Percentiles rank a stretch among this genome's conserved stretches.
These are phyloP conservation scores for Oncorhynchus masou DNA, from an alignment of 2,113 vertebrate genomes.

Conservation along the genomic window DNA sequence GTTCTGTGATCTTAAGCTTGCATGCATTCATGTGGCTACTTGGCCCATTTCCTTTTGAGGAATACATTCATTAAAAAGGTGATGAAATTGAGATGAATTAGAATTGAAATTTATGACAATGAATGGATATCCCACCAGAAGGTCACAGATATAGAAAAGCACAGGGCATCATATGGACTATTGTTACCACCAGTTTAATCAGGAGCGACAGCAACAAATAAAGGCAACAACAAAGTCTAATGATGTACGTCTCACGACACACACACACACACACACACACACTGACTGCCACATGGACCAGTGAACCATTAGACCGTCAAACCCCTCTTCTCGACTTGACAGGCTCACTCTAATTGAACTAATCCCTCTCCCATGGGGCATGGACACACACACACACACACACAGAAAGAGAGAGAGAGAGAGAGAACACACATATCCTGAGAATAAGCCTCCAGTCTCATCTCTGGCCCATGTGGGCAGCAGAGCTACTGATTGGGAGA, in stretches of 20 bases:
- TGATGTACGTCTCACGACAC: slow-evolving; percentile 33
- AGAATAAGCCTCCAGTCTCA: slow-evolving; percentile 53
- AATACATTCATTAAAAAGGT: neutral
- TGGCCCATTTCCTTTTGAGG: no score
- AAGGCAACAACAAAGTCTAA: slow-evolving; percentile 61
- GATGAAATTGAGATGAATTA: slow-evolving; percentile 48
- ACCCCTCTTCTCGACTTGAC: slow-evolving; percentile 59
- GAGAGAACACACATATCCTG: slow-evolving; percentile 65
- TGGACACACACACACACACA: slow-evolving; percentile 63
- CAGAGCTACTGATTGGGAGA: slow-evolving; percentile 83
- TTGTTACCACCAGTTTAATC: slow-evolving; percentile 56
- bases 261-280: slow-evolving; percentile 25
- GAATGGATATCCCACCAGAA: slow-evolving; percentile 45
- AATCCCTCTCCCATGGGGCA: slow-evolving; percentile 87
- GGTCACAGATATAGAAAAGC: slow-evolving; percentile 35
- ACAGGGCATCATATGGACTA: slow-evolving; percentile 36
- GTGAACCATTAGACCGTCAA: slow-evolving; percentile 22
- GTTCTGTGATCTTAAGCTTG: no score
- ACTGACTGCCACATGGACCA: slow-evolving; percentile 6
- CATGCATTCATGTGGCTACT: no score
- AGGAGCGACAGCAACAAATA: slow-evolving; percentile 48
- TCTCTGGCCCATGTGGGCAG: slow-evolving; percentile 79
- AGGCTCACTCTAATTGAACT: slow-evolving; percentile 87
- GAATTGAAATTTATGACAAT: slow-evolving; percentile 40
- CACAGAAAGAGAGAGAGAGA: neutral